Conservation (phyloP, 2,888 invertebrate species). For the Dasysyrphus tricinctus region DNA sequence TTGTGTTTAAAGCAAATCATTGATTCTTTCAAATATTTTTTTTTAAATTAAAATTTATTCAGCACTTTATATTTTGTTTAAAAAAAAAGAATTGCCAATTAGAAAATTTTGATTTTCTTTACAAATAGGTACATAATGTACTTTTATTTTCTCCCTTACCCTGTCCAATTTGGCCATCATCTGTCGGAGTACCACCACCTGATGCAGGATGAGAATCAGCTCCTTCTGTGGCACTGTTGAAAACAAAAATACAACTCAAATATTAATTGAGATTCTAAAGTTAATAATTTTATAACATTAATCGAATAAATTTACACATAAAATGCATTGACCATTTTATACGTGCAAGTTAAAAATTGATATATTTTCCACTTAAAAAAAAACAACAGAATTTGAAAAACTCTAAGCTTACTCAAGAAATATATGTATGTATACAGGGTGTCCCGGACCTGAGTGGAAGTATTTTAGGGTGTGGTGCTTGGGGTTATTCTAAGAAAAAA, state of each 20-base stretch:
- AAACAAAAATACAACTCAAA: slow-evolving; percentile 23
- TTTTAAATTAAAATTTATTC: not conserved
- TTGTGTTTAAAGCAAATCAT: no score
- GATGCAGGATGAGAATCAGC: slow-evolving; percentile 94
- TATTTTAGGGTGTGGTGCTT: no score
- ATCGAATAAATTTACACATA: slow-evolving; percentile 24
- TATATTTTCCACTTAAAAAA: slow-evolving; percentile 30
- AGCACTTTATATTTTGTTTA: not conserved
- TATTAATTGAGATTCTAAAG: not conserved
- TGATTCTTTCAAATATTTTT: not conserved
- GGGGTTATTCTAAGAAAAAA: no score
- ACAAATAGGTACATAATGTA: slow-evolving; percentile 77
- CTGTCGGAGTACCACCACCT: slow-evolving; percentile 90
- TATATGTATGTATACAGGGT: no score
- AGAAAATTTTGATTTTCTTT: slow-evolving; percentile 75
- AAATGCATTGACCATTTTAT: slow-evolving; percentile 32
- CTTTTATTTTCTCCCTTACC: slow-evolving; percentile 85
- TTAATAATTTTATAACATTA: not conserved
- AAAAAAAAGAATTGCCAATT: not conserved
- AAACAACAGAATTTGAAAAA: not conserved
- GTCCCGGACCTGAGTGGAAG: no score
- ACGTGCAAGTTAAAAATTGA: slow-evolving; percentile 24
- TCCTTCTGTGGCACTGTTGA: slow-evolving; percentile 92
- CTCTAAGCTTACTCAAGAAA: not conserved
- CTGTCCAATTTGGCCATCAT: slow-evolving; percentile 91